Base-by-base conservation (phyloP, 2,113 vertebrate species). In the Hippopotamus amphibius region DNA sequence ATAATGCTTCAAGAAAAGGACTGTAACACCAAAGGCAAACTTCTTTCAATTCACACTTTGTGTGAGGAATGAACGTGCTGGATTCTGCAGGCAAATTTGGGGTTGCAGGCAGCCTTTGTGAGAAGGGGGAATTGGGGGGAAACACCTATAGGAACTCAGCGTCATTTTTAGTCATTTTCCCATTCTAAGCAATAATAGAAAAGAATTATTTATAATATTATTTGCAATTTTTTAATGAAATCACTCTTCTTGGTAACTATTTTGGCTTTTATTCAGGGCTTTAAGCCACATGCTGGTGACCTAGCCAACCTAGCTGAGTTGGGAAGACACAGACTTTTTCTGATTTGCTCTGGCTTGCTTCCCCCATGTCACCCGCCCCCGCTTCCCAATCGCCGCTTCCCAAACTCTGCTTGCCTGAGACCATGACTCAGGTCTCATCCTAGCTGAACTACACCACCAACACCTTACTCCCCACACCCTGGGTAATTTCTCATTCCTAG, bases 151-250 rank as follows among this genome's bases (percentile, higher is more conserved):
- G n/a, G n/a, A 50, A 28, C 26, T 17, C 30, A 22, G 24, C 24
- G 66, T 69, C 28, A 53, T 65, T 90, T 84, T 90, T 55, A 88
- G 79, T 96, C n/a, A 46, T 16, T 88, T 92, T 88, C 55, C 46
- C 17, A 59, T 61, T 76, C 37, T 57, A 43, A 87, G 85, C 63
- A 74, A 55, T 88, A 24, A 50, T 10, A 88, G 48, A 83, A 77
- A 55, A 57, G 30, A 88, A 68, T 55, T 57, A 50, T 43, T 81
- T 55, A 55, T n/a, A 19, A 57, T n/a, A 82, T 57, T 74, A 26
- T 74, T 26, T 65, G 33, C 14, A 90, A 24, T 37, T 88, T 93
- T 87, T 76, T 81, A n/a, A 50, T 17, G 71, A 79, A 65, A 50
- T 74, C 57, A 72, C n/a, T 74, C 80, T 68, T 43, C 50, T 92